Conservation (phyloP, 1,140 invertebrate species). For the Nymphalis io region DNA sequence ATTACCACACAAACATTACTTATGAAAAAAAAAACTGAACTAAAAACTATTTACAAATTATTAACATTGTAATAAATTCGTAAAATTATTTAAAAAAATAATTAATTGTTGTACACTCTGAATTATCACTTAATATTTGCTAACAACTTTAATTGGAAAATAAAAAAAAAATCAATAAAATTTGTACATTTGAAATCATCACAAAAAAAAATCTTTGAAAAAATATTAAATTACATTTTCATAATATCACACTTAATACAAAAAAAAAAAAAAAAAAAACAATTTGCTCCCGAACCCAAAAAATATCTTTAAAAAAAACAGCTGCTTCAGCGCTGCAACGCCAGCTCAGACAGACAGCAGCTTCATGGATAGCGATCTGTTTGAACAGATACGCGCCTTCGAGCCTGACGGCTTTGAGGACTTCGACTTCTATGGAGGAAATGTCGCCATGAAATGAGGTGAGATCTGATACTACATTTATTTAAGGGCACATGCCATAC, state of each 20-base stretch:
- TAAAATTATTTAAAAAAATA: no score
- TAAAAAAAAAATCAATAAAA: no score
- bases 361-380: constrained; percentile 75
- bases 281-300: not conserved
- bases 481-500: no score
- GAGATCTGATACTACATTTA: not conserved
- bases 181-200: no score
- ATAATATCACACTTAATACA: not conserved
- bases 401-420: constrained; percentile 72
- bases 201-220: not conserved
- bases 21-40: not conserved
- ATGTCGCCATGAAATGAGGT: constrained; percentile 66
- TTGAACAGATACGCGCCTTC: constrained; percentile 77
- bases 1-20: not conserved
- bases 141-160: no score
- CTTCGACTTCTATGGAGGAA: constrained; percentile 62
- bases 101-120: no score
- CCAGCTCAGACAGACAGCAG: constrained; percentile 68
- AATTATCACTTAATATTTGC: no score
- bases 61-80: no score
- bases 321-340: constrained; percentile 79
- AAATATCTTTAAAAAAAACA: constrained; percentile 32
- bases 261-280: not conserved
- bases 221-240: no score
- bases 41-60: no score